phyloP scores from a whole-genome alignment of 2,113 vertebrate species.

The Mixornis gularis region DNA sequence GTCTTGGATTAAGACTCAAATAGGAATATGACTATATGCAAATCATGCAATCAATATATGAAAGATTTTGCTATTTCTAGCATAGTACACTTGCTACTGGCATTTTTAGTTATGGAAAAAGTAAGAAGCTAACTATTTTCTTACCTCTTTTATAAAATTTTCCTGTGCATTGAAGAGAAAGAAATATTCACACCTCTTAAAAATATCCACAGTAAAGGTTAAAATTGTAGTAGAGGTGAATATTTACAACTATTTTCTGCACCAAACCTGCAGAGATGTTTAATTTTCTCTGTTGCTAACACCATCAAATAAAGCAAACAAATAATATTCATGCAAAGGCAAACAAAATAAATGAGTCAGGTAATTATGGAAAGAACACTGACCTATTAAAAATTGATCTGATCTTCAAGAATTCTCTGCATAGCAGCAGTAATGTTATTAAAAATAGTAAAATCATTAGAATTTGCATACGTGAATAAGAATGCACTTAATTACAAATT shows the following conservation, averaged over 20 bases:
- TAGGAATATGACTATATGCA: background rate
- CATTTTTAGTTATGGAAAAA: background rate
- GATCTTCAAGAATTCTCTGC: constrained; percentile 64
- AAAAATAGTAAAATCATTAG: constrained; percentile 70
- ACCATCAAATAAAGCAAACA: constrained; percentile 32
- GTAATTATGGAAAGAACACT: constrained; percentile 61
- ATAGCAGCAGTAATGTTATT: constrained; percentile 46
- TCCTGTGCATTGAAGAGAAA: background rate
- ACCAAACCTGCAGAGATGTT: background rate
- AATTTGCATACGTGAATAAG: constrained; percentile 69
- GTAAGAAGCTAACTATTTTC: background rate
- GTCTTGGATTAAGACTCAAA: background rate
- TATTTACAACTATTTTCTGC: constrained; percentile 18
- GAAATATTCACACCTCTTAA: background rate
- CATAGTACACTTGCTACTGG: background rate
- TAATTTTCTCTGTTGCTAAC: constrained; percentile 12
- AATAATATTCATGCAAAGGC: constrained; percentile 21
- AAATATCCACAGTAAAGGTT: background rate
- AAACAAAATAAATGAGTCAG: constrained; percentile 63
- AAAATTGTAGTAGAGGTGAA: background rate
- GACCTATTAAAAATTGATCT: constrained; percentile 66
- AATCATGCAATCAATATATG: background rate
- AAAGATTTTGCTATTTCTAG: background rate
- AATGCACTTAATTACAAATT: constrained; percentile 67
- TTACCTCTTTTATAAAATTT: background rate